A percentile compares a stretch with the other conserved stretches of the same genome.
Evolutionary conservation across 2,113 vertebrate species (phyloP).

Genomic region (Leucoraja erinaceus): DNA sequence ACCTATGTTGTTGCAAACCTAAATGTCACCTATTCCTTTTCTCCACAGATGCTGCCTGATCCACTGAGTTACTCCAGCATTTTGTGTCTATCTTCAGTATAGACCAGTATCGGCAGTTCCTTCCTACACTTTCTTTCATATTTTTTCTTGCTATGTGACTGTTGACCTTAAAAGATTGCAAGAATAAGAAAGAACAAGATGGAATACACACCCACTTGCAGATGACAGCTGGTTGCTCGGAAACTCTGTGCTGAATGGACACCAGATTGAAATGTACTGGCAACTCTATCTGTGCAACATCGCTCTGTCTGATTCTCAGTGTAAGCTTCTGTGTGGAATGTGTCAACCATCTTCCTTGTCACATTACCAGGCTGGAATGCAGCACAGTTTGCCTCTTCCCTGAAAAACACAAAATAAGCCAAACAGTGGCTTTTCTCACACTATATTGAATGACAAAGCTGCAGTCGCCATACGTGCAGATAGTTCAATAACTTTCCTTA

Average conservation of each 20-base stretch:
- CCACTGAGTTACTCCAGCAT: too few relatives aligned
- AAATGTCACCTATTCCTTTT: too few relatives aligned
- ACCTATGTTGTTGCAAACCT: too few relatives aligned
- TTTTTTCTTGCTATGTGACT: too few relatives aligned
- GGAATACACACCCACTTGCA: not conserved
- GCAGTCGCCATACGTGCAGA: too few relatives aligned
- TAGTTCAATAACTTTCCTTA: too few relatives aligned
- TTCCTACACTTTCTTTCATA: not conserved
- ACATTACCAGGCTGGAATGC: not conserved
- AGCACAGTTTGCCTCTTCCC: not conserved
- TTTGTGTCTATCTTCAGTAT: too few relatives aligned
- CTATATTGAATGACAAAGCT: too few relatives aligned
- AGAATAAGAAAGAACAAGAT: not conserved
- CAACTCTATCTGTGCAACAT: not conserved
- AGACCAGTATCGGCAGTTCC: too few relatives aligned
- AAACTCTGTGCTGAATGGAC: not conserved
- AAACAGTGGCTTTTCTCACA: not conserved
- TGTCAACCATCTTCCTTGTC: not conserved
- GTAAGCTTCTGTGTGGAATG: not conserved
- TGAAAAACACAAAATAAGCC: conserved; percentile 10
- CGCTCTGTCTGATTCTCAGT: not conserved
- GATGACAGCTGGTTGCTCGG: not conserved
- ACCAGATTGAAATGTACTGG: not conserved
- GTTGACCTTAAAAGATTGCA: not conserved
- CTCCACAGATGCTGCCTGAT: too few relatives aligned